Evolutionary conservation across 1,140 invertebrate genomes (phyloP).

Genomic region (Zaprionus vittiger): DNA sequence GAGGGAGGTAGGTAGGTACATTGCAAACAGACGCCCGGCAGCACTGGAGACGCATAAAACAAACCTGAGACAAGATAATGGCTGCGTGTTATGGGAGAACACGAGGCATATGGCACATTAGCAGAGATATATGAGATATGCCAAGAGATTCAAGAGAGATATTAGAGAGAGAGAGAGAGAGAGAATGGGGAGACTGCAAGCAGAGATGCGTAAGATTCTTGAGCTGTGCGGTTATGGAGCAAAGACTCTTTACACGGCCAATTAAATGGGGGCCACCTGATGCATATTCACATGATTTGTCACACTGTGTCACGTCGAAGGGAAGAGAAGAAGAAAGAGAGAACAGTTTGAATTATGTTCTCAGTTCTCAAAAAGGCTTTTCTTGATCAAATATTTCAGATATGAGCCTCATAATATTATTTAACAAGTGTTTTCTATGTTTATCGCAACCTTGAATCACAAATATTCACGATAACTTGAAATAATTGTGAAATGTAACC

Average conservation of each 20-base stretch:
- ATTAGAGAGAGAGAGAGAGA: slow-evolving; percentile 2
- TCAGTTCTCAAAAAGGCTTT: not conserved
- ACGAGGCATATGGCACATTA: slow-evolving; percentile 60
- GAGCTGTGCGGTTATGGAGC: not conserved
- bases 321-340: not conserved
- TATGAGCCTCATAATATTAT: not conserved
- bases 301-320: not conserved
- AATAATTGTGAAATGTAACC: no score
- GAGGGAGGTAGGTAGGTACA: not conserved
- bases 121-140: slow-evolving; percentile 31
- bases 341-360: not conserved
- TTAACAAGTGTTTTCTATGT: no score
- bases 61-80: slow-evolving; percentile 70
- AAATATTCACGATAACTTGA: no score
- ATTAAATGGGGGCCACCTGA: slow-evolving; percentile 41
- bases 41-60: slow-evolving; percentile 57
- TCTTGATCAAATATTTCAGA: not conserved
- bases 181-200: not conserved
- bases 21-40: slow-evolving; percentile 30
- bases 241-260: slow-evolving; percentile 7
- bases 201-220: not conserved
- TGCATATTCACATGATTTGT: slow-evolving; percentile 37
- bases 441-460: no score
- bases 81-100: slow-evolving; percentile 58
- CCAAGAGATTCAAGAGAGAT: not conserved